These are phyloP conservation scores for Sorex araneus DNA, from an alignment of 2,113 vertebrate species.

Conservation along the genomic window DNA sequence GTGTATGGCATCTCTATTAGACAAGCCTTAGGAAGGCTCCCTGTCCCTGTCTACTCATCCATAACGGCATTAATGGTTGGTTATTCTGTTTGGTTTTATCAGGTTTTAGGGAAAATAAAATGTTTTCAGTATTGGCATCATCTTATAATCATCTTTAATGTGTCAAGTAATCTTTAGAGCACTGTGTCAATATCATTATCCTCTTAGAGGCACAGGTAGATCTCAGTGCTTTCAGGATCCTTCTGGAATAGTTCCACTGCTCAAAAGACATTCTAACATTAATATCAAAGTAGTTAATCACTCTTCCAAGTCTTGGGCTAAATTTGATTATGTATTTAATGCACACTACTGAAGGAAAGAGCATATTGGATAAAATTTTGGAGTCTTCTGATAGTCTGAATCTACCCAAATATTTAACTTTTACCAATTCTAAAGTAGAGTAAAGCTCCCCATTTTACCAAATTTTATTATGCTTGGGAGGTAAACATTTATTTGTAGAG, in stretches of 20 bases:
- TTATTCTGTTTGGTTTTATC: background rate
- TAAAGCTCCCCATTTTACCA: background rate
- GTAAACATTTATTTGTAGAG: constrained; percentile 36
- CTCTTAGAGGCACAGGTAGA: background rate
- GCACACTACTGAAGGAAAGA: background rate
- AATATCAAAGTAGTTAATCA: background rate
- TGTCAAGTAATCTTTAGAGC: background rate
- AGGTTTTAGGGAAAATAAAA: constrained; percentile 7
- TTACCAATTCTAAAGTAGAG: constrained; percentile 8
- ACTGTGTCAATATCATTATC: background rate
- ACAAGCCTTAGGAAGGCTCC: background rate
- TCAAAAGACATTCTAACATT: background rate
- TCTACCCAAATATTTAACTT: constrained; percentile 2
- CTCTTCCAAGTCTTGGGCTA: background rate
- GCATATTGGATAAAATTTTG: background rate
- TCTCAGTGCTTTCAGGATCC: background rate
- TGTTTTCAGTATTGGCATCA: background rate
- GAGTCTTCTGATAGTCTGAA: background rate
- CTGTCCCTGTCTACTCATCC: background rate
- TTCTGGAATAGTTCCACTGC: background rate
- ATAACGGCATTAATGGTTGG: background rate
- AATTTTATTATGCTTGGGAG: constrained; percentile 17
- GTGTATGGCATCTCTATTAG: background rate
- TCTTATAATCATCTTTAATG: background rate
- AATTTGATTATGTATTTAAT: background rate